Percentiles rank a stretch among this genome's conserved stretches.
Conservation (phyloP, 2,888 invertebrate species). For the Lithosia quadra region DNA sequence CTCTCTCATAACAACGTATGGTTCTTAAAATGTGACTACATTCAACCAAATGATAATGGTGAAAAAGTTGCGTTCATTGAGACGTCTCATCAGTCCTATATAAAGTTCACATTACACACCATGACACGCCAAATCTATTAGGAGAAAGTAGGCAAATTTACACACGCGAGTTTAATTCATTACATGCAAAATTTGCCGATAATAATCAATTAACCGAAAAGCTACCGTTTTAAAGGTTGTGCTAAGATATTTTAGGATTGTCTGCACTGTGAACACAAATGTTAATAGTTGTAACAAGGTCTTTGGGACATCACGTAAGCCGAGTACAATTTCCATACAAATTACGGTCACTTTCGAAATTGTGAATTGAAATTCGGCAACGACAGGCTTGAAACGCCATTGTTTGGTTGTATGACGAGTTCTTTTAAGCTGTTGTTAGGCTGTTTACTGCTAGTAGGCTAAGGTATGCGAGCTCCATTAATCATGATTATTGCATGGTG, state of each 20-base stretch:
- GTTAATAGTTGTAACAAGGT: conserved; percentile 76
- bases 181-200: conserved; percentile 8
- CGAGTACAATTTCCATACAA: conserved; percentile 79
- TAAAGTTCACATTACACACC: conserved; percentile 3
- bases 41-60: not conserved
- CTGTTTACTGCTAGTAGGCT: conserved; percentile 13
- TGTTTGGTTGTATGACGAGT: conserved; percentile 60
- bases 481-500: not conserved
- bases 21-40: not conserved
- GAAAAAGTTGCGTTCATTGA: not conserved
- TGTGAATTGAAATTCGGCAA: conserved; percentile 73
- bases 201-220: conserved; percentile 9
- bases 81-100: not conserved
- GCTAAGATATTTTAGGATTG: conserved; percentile 13
- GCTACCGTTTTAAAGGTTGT: not conserved
- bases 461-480: conserved; percentile 2
- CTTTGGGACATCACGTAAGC: conserved; percentile 71
- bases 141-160: conserved; percentile 16
- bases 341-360: conserved; percentile 83
- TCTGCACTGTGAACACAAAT: conserved; percentile 55
- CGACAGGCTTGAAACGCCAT: conserved; percentile 69
- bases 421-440: conserved; percentile 17
- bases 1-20: not conserved
- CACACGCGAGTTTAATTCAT: conserved; percentile 6
- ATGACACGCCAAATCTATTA: conserved; percentile 34